phyloP scores from a whole-genome alignment of 2,888 invertebrate species.

The Drosophila lacicola region DNA sequence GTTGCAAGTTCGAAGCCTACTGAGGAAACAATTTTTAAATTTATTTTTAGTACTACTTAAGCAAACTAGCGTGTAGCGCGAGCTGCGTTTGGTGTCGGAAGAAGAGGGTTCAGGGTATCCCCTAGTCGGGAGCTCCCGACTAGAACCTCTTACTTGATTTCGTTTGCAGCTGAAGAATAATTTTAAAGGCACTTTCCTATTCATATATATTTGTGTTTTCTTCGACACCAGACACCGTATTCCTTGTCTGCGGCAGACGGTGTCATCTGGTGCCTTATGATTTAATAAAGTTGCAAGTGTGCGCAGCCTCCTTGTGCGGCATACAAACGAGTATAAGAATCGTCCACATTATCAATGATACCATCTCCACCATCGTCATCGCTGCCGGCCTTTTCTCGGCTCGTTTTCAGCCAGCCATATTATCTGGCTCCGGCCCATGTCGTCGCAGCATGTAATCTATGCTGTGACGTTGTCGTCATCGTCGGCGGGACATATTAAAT shows the following conservation, averaged over 20 bases:
- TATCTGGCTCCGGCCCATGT: slow-evolving; percentile 44
- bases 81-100: too few relatives aligned
- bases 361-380: slow-evolving; percentile 4
- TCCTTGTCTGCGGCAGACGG: slow-evolving; percentile 27
- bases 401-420: slow-evolving; percentile 36
- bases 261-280: slow-evolving; percentile 59
- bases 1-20: too few relatives aligned
- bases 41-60: too few relatives aligned
- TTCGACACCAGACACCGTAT: slow-evolving; percentile 18
- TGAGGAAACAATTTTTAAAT: too few relatives aligned
- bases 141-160: slow-evolving; percentile 2
- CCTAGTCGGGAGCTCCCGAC: too few relatives aligned
- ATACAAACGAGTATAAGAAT: background rate
- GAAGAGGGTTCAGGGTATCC: too few relatives aligned
- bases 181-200: slow-evolving; percentile 11
- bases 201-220: slow-evolving; percentile 16
- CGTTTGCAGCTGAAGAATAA: slow-evolving; percentile 1
- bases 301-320: slow-evolving; percentile 25
- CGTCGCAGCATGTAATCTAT: slow-evolving; percentile 31
- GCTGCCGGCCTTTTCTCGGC: slow-evolving; percentile 11
- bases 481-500: slow-evolving; percentile 57
- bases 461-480: slow-evolving; percentile 22
- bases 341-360: slow-evolving; percentile 31
- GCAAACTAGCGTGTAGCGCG: too few relatives aligned
- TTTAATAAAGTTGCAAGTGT: slow-evolving; percentile 55